A percentile compares a stretch with the other conserved stretches of the same genome.
phyloP scores from a whole-genome alignment of 2,888 invertebrate genomes.

The Microplitis manilae region DNA sequence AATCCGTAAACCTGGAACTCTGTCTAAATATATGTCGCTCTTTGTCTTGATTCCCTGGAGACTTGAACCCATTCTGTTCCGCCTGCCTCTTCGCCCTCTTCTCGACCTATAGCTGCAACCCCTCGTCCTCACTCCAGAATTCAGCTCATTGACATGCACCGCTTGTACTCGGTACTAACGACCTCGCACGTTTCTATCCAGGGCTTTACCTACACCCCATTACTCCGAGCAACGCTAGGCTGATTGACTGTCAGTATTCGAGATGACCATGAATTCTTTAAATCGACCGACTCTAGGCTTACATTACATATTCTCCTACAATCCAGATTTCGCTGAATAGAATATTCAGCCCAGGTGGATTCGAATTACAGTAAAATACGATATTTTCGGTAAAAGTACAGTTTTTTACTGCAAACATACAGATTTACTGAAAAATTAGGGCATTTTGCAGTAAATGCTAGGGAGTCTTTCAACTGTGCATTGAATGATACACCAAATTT shows the following conservation, averaged over 20 bases:
- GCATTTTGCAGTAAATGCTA: too few species aligned
- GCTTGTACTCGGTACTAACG: conserved; percentile 64
- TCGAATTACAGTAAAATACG: too few species aligned
- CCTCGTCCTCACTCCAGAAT: conserved; percentile 42
- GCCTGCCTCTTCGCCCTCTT: background rate
- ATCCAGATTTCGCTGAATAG: too few species aligned
- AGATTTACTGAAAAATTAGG: too few species aligned
- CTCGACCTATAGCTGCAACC: conserved; percentile 39
- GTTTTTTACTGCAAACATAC: too few species aligned
- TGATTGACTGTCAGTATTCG: background rate
- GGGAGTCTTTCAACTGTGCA: too few species aligned
- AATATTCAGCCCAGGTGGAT: too few species aligned
- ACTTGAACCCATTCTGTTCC: conserved; percentile 57
- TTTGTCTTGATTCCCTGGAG: conserved; percentile 69
- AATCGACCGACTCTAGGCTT: background rate
- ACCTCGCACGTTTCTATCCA: conserved; percentile 56
- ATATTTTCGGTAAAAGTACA: too few species aligned
- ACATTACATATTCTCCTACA: background rate
- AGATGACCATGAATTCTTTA: background rate
- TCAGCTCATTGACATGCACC: conserved; percentile 71
- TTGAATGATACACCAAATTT: too few species aligned
- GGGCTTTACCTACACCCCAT: conserved; percentile 4
- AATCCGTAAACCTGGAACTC: conserved; percentile 52
- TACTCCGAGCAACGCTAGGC: background rate
- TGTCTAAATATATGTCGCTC: conserved; percentile 29